Conservation (phyloP, 2,888 invertebrate genomes). For the Mechanitis mazaeus region DNA sequence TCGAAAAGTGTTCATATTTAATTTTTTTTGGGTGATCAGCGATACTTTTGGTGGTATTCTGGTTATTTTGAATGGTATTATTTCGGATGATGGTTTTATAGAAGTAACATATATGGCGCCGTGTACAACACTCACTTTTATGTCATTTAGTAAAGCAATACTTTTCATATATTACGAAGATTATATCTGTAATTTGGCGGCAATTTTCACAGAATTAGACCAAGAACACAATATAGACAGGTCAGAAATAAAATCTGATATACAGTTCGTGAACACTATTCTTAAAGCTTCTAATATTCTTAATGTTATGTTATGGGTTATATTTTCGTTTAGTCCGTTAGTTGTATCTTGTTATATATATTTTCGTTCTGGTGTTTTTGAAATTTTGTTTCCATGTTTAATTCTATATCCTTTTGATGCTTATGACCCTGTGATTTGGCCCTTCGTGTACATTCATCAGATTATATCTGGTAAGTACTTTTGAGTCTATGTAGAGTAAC, state of each 20-base stretch:
- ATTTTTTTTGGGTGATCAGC: slow-evolving; percentile 38
- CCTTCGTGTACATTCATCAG: slow-evolving; percentile 50
- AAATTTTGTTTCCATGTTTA: slow-evolving; percentile 45
- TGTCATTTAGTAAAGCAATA: not conserved
- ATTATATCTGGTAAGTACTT: slow-evolving; percentile 45
- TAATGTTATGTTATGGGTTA: slow-evolving; percentile 34
- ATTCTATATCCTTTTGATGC: slow-evolving; percentile 54
- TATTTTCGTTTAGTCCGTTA: slow-evolving; percentile 42
- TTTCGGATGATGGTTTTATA: not conserved
- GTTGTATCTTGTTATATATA: slow-evolving; percentile 42
- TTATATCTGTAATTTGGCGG: not conserved
- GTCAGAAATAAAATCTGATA: not conserved
- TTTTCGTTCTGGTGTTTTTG: slow-evolving; percentile 37
- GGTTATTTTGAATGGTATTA: not conserved
- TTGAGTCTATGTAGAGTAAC: no score
- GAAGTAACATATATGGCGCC: not conserved
- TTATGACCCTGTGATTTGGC: slow-evolving; percentile 44
- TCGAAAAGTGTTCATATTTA: slow-evolving; percentile 36
- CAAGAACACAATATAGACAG: not conserved
- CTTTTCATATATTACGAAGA: not conserved
- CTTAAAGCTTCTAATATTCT: not conserved
- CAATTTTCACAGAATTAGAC: not conserved
- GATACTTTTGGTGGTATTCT: slow-evolving; percentile 37
- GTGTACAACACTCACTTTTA: not conserved
- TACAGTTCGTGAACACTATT: not conserved